Percentiles rank a stretch among this genome's conserved stretches.
These are phyloP conservation scores for Timema podura DNA, from an alignment of 2,888 invertebrate genomes.

Conservation along the genomic window DNA sequence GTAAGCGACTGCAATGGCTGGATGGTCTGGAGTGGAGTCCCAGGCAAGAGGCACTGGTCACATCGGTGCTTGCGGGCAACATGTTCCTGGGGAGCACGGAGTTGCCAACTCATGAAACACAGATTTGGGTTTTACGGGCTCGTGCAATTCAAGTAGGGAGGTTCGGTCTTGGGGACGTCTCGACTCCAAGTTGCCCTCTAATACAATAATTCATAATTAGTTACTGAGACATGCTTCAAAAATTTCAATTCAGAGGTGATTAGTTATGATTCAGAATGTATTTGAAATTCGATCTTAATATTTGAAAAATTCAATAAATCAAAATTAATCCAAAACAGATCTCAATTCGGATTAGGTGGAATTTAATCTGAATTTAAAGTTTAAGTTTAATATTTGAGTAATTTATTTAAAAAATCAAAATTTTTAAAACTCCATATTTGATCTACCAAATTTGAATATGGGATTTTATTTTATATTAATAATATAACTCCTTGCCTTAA, in stretches of 20 bases:
- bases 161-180: neutral
- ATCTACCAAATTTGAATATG: too few relatives aligned
- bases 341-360: too few relatives aligned
- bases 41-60: conserved; percentile 47
- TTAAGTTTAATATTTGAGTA: too few relatives aligned
- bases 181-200: too few relatives aligned
- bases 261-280: neutral
- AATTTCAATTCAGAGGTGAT: neutral
- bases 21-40: conserved; percentile 57
- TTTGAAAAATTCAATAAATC: too few relatives aligned
- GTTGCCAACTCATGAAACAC: conserved; percentile 77
- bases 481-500: too few relatives aligned
- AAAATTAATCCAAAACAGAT: too few relatives aligned
- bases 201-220: neutral
- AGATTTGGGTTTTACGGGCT: conserved; percentile 77
- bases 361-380: too few relatives aligned
- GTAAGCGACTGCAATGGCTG: conserved; percentile 61
- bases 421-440: too few relatives aligned
- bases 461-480: too few relatives aligned
- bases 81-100: conserved; percentile 97
- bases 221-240: neutral
- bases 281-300: neutral
- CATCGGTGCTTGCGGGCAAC: conserved; percentile 72
- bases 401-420: too few relatives aligned
- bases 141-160: conserved; percentile 65